phyloP scores from a whole-genome alignment of 2,797 vertebrate species.

The Rachycentron canadum region DNA sequence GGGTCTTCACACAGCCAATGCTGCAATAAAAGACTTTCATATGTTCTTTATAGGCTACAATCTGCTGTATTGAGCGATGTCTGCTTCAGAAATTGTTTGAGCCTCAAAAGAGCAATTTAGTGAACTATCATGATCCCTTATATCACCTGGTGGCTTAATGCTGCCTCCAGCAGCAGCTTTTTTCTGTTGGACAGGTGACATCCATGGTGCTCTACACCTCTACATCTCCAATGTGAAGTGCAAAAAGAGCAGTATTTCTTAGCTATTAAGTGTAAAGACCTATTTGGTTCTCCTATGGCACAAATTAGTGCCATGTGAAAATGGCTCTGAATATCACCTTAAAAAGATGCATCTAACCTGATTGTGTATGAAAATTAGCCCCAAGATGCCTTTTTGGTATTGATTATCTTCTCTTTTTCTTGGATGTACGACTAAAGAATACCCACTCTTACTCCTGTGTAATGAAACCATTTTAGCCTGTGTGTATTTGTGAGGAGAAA shows the following conservation, averaged over 20 bases:
- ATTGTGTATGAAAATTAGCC: slow-evolving; percentile 65
- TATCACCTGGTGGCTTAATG: slow-evolving; percentile 52
- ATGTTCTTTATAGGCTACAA: slow-evolving; percentile 49
- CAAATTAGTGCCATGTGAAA: slow-evolving; percentile 49
- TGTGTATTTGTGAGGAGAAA: slow-evolving; percentile 77
- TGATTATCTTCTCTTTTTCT: slow-evolving; percentile 65
- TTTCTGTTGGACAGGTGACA: slow-evolving; percentile 21
- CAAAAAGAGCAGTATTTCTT: slow-evolving; percentile 38
- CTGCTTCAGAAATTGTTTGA: slow-evolving; percentile 57
- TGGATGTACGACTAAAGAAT: slow-evolving; percentile 50
- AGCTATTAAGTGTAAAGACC: slow-evolving; percentile 41
- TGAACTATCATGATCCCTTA: slow-evolving; percentile 46
- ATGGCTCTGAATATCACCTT: slow-evolving; percentile 31
- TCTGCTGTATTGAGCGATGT: slow-evolving; percentile 54
- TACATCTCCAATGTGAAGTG: slow-evolving; percentile 11
- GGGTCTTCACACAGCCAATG: slow-evolving; percentile 23
- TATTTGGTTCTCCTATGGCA: slow-evolving; percentile 33
- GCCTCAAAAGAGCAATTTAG: slow-evolving; percentile 53
- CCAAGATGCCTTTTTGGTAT: slow-evolving; percentile 65
- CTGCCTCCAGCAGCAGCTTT: slow-evolving; percentile 24
- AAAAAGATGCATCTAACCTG: slow-evolving; percentile 46
- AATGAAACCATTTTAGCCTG: slow-evolving; percentile 72
- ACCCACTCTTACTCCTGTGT: slow-evolving; percentile 58
- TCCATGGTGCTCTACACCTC: slow-evolving; percentile 6
- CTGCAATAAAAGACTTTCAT: slow-evolving; percentile 41